These are phyloP conservation scores for Homarus americanus DNA, from an alignment of 1,140 invertebrate genomes.

Conservation along the genomic window DNA sequence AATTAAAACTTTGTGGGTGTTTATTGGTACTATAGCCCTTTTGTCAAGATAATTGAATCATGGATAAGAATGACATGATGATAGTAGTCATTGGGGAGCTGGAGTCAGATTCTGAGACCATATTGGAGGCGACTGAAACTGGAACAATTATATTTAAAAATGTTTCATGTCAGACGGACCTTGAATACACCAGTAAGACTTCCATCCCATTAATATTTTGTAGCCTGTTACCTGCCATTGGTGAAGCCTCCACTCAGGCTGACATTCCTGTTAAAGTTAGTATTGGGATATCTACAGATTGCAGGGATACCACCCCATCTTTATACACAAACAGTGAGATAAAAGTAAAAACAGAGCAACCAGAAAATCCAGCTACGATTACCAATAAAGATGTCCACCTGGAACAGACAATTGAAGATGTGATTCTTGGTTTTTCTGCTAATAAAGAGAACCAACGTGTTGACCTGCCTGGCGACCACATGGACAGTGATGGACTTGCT, in stretches of 20 bases:
- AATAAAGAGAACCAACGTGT: neutral
- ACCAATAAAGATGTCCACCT: neutral
- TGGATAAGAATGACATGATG: constrained; percentile 21
- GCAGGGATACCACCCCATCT: neutral
- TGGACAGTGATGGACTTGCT: neutral
- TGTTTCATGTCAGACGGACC: neutral
- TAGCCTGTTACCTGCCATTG: constrained; percentile 10
- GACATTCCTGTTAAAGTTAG: constrained; percentile 15
- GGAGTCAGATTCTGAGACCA: constrained; percentile 1
- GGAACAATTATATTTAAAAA: constrained; percentile 20
- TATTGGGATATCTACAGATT: neutral
- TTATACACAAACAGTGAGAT: neutral
- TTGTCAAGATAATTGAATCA: neutral
- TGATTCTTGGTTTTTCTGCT: neutral
- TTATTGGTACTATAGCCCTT: neutral
- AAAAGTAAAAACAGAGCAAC: neutral
- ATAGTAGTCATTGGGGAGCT: constrained; percentile 23
- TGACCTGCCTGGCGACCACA: neutral
- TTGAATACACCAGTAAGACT: neutral
- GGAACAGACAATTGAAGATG: neutral
- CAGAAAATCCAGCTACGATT: neutral
- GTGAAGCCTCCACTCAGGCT: constrained; percentile 27
- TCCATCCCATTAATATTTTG: constrained; percentile 26
- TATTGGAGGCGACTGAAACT: neutral
- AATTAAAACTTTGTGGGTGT: neutral